Conservation (phyloP, 1,140 invertebrate genomes). For the Drosophila neocordata region DNA sequence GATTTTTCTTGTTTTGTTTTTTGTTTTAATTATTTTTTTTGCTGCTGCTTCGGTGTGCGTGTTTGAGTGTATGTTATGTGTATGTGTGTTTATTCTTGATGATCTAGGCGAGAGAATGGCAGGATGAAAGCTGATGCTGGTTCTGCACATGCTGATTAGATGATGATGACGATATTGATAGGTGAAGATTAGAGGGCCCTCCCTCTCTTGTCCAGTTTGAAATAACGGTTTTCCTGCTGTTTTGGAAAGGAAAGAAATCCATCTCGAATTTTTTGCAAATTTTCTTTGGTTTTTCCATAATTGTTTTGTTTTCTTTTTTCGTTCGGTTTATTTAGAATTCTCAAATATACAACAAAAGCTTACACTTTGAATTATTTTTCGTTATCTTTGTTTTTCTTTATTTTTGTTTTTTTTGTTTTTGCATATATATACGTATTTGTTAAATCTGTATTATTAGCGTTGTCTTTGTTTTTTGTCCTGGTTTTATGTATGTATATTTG, state of each 20-base stretch:
- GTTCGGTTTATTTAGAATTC: constrained; percentile 72
- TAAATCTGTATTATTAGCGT: constrained; percentile 45
- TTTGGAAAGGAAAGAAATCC: constrained; percentile 3
- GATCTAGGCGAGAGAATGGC: constrained; percentile 11
- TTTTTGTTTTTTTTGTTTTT: constrained; percentile 26
- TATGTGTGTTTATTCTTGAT: constrained; percentile 32
- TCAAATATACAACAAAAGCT: constrained; percentile 78
- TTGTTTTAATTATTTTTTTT: constrained; percentile 51
- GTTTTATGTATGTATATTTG: constrained; percentile 73
- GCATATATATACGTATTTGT: constrained; percentile 51
- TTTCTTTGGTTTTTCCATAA: constrained; percentile 15
- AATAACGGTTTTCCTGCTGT: not conserved
- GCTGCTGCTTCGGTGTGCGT: constrained; percentile 18
- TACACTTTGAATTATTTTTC: constrained; percentile 62
- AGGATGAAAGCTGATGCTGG: constrained; percentile 16
- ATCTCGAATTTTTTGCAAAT: constrained; percentile 3
- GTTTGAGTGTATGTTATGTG: constrained; percentile 28
- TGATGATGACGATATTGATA: constrained; percentile 27
- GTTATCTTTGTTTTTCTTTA: constrained; percentile 21
- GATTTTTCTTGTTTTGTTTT: constrained; percentile 64
- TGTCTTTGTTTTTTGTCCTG: constrained; percentile 14
- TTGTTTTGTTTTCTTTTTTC: constrained; percentile 9
- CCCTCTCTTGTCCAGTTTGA: constrained; percentile 8
- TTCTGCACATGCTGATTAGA: constrained; percentile 45
- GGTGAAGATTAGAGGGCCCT: constrained; percentile 17